Evolutionary conservation across 2,888 invertebrate genomes (phyloP).

Genomic region (Xiphydria camelus): DNA sequence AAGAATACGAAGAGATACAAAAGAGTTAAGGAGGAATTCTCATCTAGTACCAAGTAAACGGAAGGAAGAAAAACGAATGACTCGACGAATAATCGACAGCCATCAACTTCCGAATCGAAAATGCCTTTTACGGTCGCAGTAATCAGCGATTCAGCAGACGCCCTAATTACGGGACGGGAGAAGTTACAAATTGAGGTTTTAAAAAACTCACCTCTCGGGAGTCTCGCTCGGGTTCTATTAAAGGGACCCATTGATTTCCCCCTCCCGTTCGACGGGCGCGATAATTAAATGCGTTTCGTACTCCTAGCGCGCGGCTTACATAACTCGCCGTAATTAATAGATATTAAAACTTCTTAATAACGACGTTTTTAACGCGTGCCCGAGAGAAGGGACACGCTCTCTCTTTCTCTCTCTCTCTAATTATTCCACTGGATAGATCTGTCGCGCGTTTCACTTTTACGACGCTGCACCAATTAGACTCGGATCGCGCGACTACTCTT

Average conservation of each 20-base stretch:
- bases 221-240: slow-evolving; percentile 26
- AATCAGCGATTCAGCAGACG: slow-evolving; percentile 45
- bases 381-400: slow-evolving; percentile 18
- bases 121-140: slow-evolving; percentile 42
- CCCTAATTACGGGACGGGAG: slow-evolving; percentile 39
- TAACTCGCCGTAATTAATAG: slow-evolving; percentile 51
- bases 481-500: slow-evolving; percentile 38
- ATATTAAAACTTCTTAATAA: slow-evolving; percentile 55
- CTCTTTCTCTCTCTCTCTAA: slow-evolving; percentile 19
- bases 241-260: slow-evolving; percentile 50
- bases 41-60: too few species aligned
- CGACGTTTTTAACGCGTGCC: slow-evolving; percentile 46
- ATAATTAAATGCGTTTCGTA: slow-evolving; percentile 53
- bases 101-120: slow-evolving; percentile 40
- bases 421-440: slow-evolving; percentile 50
- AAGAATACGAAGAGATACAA: too few species aligned
- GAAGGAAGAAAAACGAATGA: too few species aligned
- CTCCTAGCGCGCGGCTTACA: slow-evolving; percentile 31
- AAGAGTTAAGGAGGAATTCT: too few species aligned
- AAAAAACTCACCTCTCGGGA: slow-evolving; percentile 34
- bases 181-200: slow-evolving; percentile 46
- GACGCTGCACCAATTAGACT: too few species aligned
- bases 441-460: slow-evolving; percentile 51
- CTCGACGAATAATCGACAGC: too few species aligned
- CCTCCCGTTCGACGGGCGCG: slow-evolving; percentile 38